These are phyloP conservation scores for Drosophila imparisetae DNA, from an alignment of 2,888 invertebrate genomes.

Conservation along the genomic window DNA sequence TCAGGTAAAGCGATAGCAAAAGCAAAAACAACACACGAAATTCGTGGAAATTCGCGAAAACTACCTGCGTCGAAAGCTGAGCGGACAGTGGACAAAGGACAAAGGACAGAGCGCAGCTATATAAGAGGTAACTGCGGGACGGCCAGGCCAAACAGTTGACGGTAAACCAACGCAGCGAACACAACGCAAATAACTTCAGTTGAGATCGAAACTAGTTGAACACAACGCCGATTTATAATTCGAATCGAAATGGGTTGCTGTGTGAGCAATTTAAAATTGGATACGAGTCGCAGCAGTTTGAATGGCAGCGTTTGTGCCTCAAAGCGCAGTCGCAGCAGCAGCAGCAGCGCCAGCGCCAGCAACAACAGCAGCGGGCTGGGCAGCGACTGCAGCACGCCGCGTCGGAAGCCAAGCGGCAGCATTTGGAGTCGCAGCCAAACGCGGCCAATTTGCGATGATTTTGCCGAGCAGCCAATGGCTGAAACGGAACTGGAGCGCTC, in stretches of 20 bases:
- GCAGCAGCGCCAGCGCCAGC: slow-evolving; percentile 12
- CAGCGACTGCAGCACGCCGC: slow-evolving; percentile 47
- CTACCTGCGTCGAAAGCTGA: slow-evolving; percentile 32
- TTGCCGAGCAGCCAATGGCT: slow-evolving; percentile 58
- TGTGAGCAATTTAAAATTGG: slow-evolving; percentile 61
- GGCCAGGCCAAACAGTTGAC: slow-evolving; percentile 47
- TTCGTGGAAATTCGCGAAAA: slow-evolving; percentile 62
- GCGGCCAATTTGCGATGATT: slow-evolving; percentile 79
- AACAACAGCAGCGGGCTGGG: slow-evolving; percentile 64
- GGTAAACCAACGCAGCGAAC: slow-evolving; percentile 12
- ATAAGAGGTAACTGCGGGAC: slow-evolving; percentile 46
- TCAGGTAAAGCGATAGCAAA: background rate
- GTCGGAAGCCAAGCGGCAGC: slow-evolving; percentile 36
- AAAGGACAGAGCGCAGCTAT: slow-evolving; percentile 26
- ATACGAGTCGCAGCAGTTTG: slow-evolving; percentile 23
- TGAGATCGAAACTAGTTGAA: background rate
- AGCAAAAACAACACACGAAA: slow-evolving; percentile 6
- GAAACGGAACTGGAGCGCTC: slow-evolving; percentile 48
- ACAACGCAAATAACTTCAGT: background rate
- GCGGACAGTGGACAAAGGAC: background rate
- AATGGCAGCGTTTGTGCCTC: slow-evolving; percentile 27
- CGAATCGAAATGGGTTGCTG: slow-evolving; percentile 75
- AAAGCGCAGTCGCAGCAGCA: slow-evolving; percentile 33
- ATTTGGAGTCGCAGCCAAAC: slow-evolving; percentile 58
- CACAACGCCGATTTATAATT: background rate